Percentiles rank a stretch among this genome's conserved stretches.
These are phyloP conservation scores for Tortrix viridana DNA, from an alignment of 2,888 invertebrate genomes.

Conservation along the genomic window DNA sequence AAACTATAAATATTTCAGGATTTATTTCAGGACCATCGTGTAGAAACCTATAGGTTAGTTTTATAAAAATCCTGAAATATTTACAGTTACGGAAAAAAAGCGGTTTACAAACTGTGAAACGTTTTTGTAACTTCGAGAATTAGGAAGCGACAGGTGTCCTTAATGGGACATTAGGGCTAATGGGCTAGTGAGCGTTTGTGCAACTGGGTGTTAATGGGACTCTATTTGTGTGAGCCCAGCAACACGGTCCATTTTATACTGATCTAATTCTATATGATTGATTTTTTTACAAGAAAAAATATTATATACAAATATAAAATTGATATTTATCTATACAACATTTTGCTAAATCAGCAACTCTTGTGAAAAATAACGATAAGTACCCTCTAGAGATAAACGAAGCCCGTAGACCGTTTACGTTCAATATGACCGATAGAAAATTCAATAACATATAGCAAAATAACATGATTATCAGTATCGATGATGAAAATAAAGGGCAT, in stretches of 20 bases:
- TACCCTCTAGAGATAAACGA: conserved; percentile 65
- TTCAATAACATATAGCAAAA: conserved; percentile 52
- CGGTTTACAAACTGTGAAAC: no score
- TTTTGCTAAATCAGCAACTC: conserved; percentile 60
- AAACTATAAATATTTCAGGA: no score
- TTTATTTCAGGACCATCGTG: no score
- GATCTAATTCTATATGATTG: conserved; percentile 76
- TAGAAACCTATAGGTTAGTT: no score
- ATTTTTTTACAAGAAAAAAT: conserved; percentile 74
- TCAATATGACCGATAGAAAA: conserved; percentile 56
- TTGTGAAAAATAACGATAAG: conserved; percentile 74
- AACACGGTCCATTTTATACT: conserved; percentile 56
- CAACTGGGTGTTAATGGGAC: conserved; percentile 66
- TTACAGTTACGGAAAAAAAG: no score
- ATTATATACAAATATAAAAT: conserved; percentile 81
- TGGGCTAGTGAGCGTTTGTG: no score
- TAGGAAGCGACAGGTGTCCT: no score
- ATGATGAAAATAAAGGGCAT: conserved; percentile 31
- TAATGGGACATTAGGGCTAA: no score
- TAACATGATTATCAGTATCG: conserved; percentile 40
- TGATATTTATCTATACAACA: conserved; percentile 76
- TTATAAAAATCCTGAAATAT: no score
- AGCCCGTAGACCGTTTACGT: conserved; percentile 51
- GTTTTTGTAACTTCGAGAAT: no score
- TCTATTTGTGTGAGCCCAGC: conserved; percentile 51